Base-by-base conservation (phyloP, 2,797 vertebrate species). In the Onychomys torridus region DNA sequence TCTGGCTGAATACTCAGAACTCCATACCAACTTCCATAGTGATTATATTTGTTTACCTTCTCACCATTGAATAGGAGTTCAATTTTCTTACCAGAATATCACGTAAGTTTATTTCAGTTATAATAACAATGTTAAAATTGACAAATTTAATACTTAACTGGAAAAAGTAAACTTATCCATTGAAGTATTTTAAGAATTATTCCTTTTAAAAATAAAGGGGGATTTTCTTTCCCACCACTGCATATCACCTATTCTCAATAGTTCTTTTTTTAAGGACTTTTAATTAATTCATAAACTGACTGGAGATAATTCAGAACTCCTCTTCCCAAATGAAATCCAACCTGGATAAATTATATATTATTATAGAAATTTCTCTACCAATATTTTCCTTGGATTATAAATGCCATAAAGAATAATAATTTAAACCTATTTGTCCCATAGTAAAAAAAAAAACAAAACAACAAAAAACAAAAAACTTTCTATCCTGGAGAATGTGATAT, bases 131-230 rank as follows among this genome's bases (percentile, higher is more conserved):
- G 97, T 98, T 98, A 97, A 97, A 98, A 96, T 98, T 97, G 98
- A 98, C 98, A 98, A 98, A 91, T 98, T 98, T 98, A 98, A 98
- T 98, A 97, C 97, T 98, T 97, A 98, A 97, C 97, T 97, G 98
- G 96, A 98, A 97, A 97, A 97, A 93, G 91, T 98, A 98, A 98
- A 98, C 97, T 97, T 97, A 97, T 90, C 97, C 96, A 96, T 96
- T 98, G 92, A 95, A 96, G 83, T 95, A 96, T 87, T 96, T 97
- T 94, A 89, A 94, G 96, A 96, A 93, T 97, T 98, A 97, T 97
- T 97, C 97, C 98, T 96, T 97, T 97, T 96, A 97, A 97, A 98
- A 98, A 98, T 94, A 34, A 96, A 98, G 96, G 97, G 96, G 98
- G 93, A 12, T 96, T 94, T 98, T 96, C 89, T 97, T 98, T 92